Evolutionary conservation across 2,113 vertebrate genomes (phyloP).

Genomic region (Copsychus sechellarum): DNA sequence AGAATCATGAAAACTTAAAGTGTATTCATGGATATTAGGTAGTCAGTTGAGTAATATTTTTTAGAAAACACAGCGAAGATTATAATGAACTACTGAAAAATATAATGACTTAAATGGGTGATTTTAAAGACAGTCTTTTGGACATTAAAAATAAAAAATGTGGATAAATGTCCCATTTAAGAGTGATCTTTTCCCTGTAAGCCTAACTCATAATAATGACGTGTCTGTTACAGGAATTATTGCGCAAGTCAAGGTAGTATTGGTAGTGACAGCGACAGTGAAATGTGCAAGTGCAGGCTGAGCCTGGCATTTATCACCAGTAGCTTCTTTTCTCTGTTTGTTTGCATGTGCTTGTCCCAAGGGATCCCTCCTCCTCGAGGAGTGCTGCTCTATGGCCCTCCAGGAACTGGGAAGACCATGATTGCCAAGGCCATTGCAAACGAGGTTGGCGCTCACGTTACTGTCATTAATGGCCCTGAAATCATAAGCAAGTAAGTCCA

Average conservation of each 20-base stretch:
- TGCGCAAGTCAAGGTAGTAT: neutral
- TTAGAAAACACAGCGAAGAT: neutral
- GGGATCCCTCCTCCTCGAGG: conserved; percentile 91
- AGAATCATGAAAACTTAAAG: neutral
- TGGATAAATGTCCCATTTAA: neutral
- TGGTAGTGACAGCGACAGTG: neutral
- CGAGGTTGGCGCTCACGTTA: conserved; percentile 89
- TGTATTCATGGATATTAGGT: neutral
- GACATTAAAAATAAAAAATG: neutral
- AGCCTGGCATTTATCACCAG: neutral
- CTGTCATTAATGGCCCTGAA: conserved; percentile 93
- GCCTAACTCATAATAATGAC: neutral
- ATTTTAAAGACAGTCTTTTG: neutral
- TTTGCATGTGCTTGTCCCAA: conserved; percentile 52
- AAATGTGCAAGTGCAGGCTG: neutral
- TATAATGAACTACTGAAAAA: neutral
- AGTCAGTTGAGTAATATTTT: neutral
- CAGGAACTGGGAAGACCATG: conserved; percentile 96
- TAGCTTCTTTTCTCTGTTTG: neutral
- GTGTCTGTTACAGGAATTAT: neutral
- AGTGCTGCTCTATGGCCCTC: conserved; percentile 90
- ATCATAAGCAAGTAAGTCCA: conserved; percentile 95
- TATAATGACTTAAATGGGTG: neutral
- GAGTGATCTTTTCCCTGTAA: neutral
- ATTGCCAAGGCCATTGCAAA: conserved; percentile 92